Conservation (phyloP, 2,888 invertebrate genomes). For the Seira musarum region DNA sequence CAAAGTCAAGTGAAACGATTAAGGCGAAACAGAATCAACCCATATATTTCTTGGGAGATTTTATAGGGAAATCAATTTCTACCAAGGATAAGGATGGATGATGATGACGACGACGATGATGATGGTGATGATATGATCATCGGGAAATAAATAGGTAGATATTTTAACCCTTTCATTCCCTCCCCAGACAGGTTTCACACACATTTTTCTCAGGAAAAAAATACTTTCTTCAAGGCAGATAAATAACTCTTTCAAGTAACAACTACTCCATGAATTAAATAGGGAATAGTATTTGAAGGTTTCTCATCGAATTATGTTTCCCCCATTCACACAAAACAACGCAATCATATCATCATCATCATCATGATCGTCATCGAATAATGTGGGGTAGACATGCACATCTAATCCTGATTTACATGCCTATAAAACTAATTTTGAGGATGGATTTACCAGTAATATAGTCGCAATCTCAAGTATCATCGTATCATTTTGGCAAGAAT, state of each 20-base stretch:
- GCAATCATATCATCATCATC: constrained; percentile 16
- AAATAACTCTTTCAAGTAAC: constrained; percentile 3
- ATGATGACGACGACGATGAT: too few species aligned
- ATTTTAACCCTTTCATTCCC: not conserved
- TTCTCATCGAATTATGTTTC: constrained; percentile 57
- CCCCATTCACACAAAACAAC: constrained; percentile 46
- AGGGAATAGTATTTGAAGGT: not conserved
- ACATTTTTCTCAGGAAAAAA: constrained; percentile 3
- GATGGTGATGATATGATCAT: not conserved
- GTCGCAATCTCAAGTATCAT: too few species aligned
- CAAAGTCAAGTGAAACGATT: constrained; percentile 1
- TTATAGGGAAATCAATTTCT: constrained; percentile 55
- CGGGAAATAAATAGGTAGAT: constrained; percentile 2
- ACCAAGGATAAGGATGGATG: not conserved
- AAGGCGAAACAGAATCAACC: constrained; percentile 17
- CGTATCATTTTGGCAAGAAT: not conserved
- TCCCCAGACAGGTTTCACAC: constrained; percentile 21
- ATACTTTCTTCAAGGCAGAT: not conserved
- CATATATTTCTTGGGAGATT: constrained; percentile 32
- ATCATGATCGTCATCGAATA: not conserved
- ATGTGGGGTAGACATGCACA: constrained; percentile 48
- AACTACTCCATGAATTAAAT: not conserved
- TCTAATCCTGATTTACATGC: constrained; percentile 62
- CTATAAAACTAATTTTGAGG: constrained; percentile 51
- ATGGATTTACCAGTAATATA: too few species aligned